These are phyloP conservation scores for Ephydatia muelleri DNA, from an alignment of 37 sponge, comb jelly and placozoan species.

Conservation along the genomic window DNA sequence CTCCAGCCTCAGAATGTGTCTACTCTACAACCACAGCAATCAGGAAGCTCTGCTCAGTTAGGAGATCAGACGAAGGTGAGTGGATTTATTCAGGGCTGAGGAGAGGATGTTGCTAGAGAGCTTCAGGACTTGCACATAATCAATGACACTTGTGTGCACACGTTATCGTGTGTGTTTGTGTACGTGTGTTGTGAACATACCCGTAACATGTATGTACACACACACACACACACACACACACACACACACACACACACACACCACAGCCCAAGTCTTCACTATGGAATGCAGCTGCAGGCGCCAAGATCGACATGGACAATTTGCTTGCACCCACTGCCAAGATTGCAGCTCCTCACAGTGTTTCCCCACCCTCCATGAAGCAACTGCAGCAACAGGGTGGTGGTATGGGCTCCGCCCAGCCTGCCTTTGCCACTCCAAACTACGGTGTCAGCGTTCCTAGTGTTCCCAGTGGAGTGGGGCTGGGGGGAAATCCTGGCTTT, in stretches of 20 bases:
- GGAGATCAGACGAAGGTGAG: not conserved
- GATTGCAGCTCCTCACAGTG: not conserved
- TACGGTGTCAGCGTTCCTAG: constrained; percentile 25
- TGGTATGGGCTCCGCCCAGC: not conserved
- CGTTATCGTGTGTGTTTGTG: too few species aligned
- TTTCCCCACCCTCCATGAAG: constrained; percentile 65
- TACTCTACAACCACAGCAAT: not conserved
- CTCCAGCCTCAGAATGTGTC: not conserved
- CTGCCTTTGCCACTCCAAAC: constrained; percentile 19
- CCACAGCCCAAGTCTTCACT: constrained; percentile 21
- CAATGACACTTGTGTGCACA: too few species aligned
- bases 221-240: constrained; percentile 28
- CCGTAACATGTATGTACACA: constrained; percentile 19
- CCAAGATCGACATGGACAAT: constrained; percentile 81
- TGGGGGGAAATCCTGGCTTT: not conserved
- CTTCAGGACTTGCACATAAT: too few species aligned
- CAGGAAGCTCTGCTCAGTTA: not conserved
- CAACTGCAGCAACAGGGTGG: constrained; percentile 40
- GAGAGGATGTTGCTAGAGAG: too few species aligned
- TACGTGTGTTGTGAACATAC: too few species aligned
- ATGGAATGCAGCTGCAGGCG: constrained; percentile 51
- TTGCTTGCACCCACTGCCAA: constrained; percentile 30
- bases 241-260: not conserved
- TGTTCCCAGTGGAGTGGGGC: not conserved
- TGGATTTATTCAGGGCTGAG: too few species aligned